Percentiles rank a stretch among this genome's conserved stretches.
These are phyloP conservation scores for Pontoporia blainvillei DNA, from an alignment of 2,113 vertebrate genomes.

Conservation along the genomic window DNA sequence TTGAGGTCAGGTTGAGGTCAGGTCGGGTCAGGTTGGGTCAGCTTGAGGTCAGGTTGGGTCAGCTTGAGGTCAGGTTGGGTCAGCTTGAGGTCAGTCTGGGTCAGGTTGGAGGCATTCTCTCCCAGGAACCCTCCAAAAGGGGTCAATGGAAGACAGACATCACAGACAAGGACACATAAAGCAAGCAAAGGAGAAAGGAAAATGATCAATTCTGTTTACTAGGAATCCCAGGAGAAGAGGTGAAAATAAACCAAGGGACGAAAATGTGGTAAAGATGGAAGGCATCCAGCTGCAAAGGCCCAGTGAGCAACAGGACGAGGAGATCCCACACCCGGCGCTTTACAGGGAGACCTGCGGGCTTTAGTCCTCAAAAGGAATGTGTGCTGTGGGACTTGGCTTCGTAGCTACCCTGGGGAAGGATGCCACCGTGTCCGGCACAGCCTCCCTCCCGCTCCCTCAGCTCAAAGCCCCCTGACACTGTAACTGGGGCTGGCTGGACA, in stretches of 20 bases:
- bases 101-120: background rate
- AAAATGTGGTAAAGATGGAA: too few relatives aligned
- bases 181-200: background rate
- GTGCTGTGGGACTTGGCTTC: background rate
- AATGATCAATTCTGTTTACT: background rate
- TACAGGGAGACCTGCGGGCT: background rate
- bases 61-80: background rate
- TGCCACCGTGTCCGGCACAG: fast-evolving
- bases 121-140: background rate
- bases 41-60: background rate
- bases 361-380: background rate
- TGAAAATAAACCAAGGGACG: background rate
- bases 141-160: background rate
- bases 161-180: background rate
- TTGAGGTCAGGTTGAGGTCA: background rate
- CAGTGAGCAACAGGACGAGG: background rate
- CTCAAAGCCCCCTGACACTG: background rate
- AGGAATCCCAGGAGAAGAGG: background rate
- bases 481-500: background rate
- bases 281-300: background rate
- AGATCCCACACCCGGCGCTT: background rate
- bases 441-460: background rate
- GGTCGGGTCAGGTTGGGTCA: background rate
- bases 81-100: background rate
- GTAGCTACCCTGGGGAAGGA: fast-evolving